Base-by-base conservation (phyloP, 2,888 invertebrate genomes). In the Ormyrus rosae region DNA sequence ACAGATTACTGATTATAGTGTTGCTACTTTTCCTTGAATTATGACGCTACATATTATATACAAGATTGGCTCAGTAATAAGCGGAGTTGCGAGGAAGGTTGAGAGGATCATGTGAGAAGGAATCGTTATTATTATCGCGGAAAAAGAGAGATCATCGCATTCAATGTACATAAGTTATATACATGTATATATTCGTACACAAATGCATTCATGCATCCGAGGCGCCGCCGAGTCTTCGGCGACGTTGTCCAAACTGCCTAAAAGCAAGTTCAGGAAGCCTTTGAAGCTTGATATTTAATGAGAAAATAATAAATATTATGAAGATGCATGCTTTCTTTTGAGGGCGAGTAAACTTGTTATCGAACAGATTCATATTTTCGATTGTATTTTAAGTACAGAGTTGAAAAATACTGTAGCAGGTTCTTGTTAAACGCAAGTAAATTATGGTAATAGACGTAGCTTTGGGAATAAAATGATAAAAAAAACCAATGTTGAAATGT, bases 171-270 rank as follows among this genome's bases (percentile, higher is more conserved):
- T 71, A 71, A 78, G 45, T 72, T 55, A 45, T 51, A 71, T 58
- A 65, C 46, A 60, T 60, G 68, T 63, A 50, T 50, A 61, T n/a
- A 70, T 53, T 34, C 53, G 48, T 19, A 55, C 9, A 48, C 48
- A 11, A 51, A 68, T 67, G 53, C 61, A 74, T 70, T 64, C 50
- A 45, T 55, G 63, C 70, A 63, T 65, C 46, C 68, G 71, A 60
- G 63, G 76, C 73, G 64, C 73, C 51, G 51, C 11, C 50, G 63
- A 67, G 60, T 50, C 51, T 60, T 70, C 69, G 19, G n/a, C 74
- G 74, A 68, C 58, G 80, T 56, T 78, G 69, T 81, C 80, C 78
- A 78, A 82, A 80, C 80, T 82, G 82, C 82, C 82, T 81, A 80
- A 61, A 82, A 78, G 80, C 65, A 79, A 82, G 82, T 82, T 77